These are phyloP conservation scores for Brevimyrus niger DNA, from an alignment of 2,113 vertebrate genomes.

Conservation along the genomic window DNA sequence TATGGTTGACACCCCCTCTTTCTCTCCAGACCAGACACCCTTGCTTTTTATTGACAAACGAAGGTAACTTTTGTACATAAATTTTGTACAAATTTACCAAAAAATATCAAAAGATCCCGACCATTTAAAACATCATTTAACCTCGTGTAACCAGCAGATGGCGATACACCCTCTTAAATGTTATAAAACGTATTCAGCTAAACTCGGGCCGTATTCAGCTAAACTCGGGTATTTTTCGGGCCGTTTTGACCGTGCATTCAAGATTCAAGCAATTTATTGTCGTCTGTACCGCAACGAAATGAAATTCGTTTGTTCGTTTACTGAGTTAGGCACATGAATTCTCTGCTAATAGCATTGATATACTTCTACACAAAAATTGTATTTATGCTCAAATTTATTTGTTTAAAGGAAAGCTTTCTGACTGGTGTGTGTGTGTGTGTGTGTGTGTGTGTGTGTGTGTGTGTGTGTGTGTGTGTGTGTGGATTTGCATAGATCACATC, in stretches of 20 bases:
- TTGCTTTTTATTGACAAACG: not conserved
- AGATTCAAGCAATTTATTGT: not conserved
- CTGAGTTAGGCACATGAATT: not conserved
- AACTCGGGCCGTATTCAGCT: not conserved
- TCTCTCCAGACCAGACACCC: not conserved
- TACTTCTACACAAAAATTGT: not conserved
- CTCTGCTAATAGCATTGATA: not conserved
- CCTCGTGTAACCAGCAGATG: conserved; percentile 3
- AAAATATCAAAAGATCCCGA: not conserved
- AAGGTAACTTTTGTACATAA: not conserved
- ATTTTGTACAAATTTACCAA: not conserved
- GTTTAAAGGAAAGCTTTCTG: not conserved
- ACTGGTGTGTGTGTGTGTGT: not conserved
- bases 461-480: not conserved
- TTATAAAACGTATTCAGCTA: not conserved
- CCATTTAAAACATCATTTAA: not conserved
- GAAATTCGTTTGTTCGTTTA: not conserved
- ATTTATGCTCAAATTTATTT: not conserved
- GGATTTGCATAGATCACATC: too few species aligned
- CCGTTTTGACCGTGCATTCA: not conserved
- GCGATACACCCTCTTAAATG: conserved; percentile 9
- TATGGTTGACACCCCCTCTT: not conserved
- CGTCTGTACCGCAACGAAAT: too few species aligned
- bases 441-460: not conserved
- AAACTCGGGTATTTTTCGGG: not conserved